These are phyloP conservation scores for Ammodytes dubius DNA, from an alignment of 2,113 vertebrate genomes.

Conservation along the genomic window DNA sequence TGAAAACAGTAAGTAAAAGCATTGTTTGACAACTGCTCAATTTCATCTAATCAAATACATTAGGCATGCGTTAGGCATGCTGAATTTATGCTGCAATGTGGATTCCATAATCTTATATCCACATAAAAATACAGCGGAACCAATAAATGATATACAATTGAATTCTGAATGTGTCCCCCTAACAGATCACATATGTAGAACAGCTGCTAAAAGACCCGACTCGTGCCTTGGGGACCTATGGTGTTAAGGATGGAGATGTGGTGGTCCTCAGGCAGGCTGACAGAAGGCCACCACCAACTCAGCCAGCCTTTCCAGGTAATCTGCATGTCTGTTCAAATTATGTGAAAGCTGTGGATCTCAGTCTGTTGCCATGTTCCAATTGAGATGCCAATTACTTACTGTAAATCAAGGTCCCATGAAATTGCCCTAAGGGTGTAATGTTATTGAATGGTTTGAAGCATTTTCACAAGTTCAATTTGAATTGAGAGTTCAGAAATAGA, in stretches of 20 bases:
- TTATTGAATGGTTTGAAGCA: background rate
- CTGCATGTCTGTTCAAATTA: background rate
- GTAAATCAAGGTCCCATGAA: background rate
- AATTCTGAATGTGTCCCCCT: slow-evolving; percentile 21
- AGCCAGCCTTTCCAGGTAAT: slow-evolving; percentile 74
- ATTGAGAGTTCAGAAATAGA: background rate
- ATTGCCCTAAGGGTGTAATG: background rate
- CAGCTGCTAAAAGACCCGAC: slow-evolving; percentile 92
- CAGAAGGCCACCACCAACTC: slow-evolving; percentile 84
- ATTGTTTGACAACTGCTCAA: background rate
- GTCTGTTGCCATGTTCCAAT: background rate
- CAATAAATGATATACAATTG: background rate
- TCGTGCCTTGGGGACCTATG: slow-evolving; percentile 93
- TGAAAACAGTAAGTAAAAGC: background rate
- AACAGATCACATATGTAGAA: slow-evolving; percentile 93
- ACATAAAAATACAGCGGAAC: background rate
- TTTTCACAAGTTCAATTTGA: background rate
- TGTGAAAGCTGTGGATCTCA: background rate
- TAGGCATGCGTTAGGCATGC: background rate
- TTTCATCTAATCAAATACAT: background rate
- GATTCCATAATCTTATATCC: background rate
- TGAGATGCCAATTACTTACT: background rate
- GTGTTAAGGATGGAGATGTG: slow-evolving; percentile 96
- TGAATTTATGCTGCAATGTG: background rate
- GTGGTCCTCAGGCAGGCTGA: slow-evolving; percentile 93